These are phyloP conservation scores for Pheosia gnoma DNA, from an alignment of 2,888 invertebrate species.

Conservation along the genomic window DNA sequence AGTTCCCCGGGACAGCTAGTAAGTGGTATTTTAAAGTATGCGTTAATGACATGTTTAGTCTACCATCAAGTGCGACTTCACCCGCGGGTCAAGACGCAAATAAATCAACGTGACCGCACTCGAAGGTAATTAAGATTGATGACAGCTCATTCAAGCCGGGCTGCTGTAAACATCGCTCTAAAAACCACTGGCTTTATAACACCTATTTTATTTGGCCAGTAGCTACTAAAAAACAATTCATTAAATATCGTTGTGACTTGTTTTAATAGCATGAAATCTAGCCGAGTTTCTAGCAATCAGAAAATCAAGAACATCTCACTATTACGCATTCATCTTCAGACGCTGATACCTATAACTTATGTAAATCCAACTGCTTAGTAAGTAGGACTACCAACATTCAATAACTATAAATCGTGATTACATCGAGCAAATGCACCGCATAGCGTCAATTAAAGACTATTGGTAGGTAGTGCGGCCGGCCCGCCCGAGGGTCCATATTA, in stretches of 20 bases:
- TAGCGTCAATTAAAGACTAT: conserved; percentile 68
- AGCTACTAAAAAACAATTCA: too few relatives aligned
- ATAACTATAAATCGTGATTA: conserved; percentile 7
- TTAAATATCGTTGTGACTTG: too few relatives aligned
- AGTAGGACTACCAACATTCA: neutral
- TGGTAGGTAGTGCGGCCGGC: conserved; percentile 42
- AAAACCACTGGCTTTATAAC: neutral
- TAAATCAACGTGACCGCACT: conserved; percentile 47
- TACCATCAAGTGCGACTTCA: conserved; percentile 42
- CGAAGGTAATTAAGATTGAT: conserved; percentile 50
- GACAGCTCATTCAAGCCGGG: conserved; percentile 36
- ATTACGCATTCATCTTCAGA: too few relatives aligned
- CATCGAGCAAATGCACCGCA: conserved; percentile 28
- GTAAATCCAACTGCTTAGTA: neutral
- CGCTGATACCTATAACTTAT: too few relatives aligned
- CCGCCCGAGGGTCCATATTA: conserved; percentile 69
- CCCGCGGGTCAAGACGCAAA: conserved; percentile 49
- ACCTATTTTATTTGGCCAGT: too few relatives aligned
- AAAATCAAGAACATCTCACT: too few relatives aligned
- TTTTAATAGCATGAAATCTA: too few relatives aligned
- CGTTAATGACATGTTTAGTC: conserved; percentile 55
- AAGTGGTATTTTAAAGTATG: neutral
- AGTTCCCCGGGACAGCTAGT: neutral
- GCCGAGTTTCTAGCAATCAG: too few relatives aligned
- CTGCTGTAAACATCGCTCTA: neutral